Conservation (phyloP, 92 coral and sea anemone species). For the Actinernus sp. region DNA sequence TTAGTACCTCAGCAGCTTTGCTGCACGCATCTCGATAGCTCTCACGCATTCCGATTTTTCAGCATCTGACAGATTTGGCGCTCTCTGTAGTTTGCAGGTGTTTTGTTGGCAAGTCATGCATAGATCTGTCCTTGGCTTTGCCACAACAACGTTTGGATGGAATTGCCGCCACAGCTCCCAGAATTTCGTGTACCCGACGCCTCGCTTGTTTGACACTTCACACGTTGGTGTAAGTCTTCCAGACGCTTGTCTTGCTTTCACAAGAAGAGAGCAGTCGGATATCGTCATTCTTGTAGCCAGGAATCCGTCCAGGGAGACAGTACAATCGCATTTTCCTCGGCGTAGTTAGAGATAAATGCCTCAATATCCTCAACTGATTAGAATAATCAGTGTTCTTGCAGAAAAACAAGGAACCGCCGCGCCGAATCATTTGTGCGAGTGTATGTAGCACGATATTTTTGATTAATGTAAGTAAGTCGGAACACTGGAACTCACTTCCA, state of each 20-base stretch:
- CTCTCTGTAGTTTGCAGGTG: constrained; percentile 12
- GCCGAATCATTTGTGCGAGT: no score
- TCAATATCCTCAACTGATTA: constrained; percentile 27
- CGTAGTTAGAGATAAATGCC: constrained; percentile 42
- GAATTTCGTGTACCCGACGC: constrained; percentile 29
- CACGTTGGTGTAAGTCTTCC: constrained; percentile 25
- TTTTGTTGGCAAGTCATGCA: constrained; percentile 47
- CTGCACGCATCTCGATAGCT: constrained; percentile 31
- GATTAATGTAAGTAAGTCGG: no score
- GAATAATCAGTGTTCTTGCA: no score
- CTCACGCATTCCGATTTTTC: constrained; percentile 53
- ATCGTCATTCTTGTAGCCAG: constrained; percentile 55
- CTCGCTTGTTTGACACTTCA: constrained; percentile 15
- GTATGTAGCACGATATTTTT: no score
- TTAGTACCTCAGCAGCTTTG: neutral
- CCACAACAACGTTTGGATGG: constrained; percentile 22
- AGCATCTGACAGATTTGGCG: constrained; percentile 19
- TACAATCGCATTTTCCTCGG: constrained; percentile 49
- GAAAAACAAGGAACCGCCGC: no score
- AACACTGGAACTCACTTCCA: no score
- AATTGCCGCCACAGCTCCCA: constrained; percentile 22
- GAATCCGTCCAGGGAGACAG: constrained; percentile 55
- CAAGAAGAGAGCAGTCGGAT: constrained; percentile 21
- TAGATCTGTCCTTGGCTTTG: constrained; percentile 26
- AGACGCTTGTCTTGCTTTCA: constrained; percentile 42